Conservation (phyloP, 2,888 invertebrate genomes). For the Diplolepis rosae region DNA sequence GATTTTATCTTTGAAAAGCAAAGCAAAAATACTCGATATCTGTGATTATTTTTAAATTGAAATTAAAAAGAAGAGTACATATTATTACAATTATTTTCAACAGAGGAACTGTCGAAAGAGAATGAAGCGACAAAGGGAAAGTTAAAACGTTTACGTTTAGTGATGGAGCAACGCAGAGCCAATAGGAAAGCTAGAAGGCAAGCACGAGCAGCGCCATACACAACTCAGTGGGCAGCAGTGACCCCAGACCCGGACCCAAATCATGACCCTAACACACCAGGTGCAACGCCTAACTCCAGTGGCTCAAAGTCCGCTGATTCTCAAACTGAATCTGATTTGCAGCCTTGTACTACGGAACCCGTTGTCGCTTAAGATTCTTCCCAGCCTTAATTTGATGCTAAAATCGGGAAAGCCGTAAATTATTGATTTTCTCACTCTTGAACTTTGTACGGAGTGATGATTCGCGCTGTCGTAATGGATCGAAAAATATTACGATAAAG, state of each 20-base stretch:
- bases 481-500: neutral
- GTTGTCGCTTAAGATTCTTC: constrained; percentile 66
- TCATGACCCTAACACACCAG: constrained; percentile 67
- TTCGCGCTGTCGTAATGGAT: neutral
- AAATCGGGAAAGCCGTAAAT: constrained; percentile 16
- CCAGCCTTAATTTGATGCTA: neutral
- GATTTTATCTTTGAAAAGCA: too few species aligned
- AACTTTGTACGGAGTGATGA: constrained; percentile 20
- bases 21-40: too few species aligned
- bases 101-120: constrained; percentile 78
- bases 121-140: constrained; percentile 89
- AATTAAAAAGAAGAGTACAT: too few species aligned
- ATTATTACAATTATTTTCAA: constrained; percentile 19
- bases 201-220: constrained; percentile 83
- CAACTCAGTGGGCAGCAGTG: constrained; percentile 74
- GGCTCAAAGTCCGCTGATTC: constrained; percentile 61
- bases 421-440: constrained; percentile 16
- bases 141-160: constrained; percentile 88
- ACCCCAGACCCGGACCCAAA: constrained; percentile 72
- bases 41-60: too few species aligned
- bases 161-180: constrained; percentile 91
- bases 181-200: constrained; percentile 82
- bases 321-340: constrained; percentile 68
- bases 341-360: constrained; percentile 70
- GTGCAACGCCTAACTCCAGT: constrained; percentile 42